Evolutionary conservation across 2,888 invertebrate species (phyloP).

Genomic region (Drosophila bunnanda): DNA sequence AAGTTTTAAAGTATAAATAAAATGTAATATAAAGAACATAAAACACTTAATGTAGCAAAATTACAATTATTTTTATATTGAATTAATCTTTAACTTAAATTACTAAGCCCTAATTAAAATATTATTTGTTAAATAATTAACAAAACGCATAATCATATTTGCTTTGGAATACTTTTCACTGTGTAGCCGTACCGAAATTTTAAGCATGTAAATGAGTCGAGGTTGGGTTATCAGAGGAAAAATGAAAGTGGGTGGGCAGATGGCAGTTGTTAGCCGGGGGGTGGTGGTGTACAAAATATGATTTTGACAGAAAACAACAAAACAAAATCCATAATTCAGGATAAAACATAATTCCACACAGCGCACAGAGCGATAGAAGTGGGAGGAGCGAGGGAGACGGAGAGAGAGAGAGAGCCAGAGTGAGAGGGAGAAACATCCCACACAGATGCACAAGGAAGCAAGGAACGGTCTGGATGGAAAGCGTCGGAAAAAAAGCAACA

Average conservation of each 20-base stretch:
- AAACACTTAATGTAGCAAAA: too few relatives aligned
- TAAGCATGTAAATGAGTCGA: slow-evolving; percentile 78
- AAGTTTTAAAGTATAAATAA: too few relatives aligned
- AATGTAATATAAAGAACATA: too few relatives aligned
- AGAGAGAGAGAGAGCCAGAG: slow-evolving; percentile 16
- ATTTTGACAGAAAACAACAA: slow-evolving; percentile 84
- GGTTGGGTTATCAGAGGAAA: slow-evolving; percentile 50
- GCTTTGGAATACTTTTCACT: not conserved
- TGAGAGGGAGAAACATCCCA: slow-evolving; percentile 42
- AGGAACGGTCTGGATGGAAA: slow-evolving; percentile 55
- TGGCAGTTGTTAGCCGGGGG: slow-evolving; percentile 22
- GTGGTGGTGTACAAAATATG: slow-evolving; percentile 75
- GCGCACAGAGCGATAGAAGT: slow-evolving; percentile 49
- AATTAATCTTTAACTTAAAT: too few relatives aligned
- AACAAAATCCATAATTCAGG: slow-evolving; percentile 84
- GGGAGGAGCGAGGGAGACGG: slow-evolving; percentile 15
- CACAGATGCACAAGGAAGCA: slow-evolving; percentile 71
- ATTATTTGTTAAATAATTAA: too few relatives aligned
- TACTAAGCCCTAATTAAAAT: too few relatives aligned
- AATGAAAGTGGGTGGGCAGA: slow-evolving; percentile 9
- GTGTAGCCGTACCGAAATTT: slow-evolving; percentile 58
- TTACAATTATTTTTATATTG: too few relatives aligned
- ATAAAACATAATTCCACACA: slow-evolving; percentile 82
- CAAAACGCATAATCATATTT: too few relatives aligned
- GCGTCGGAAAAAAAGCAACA: slow-evolving; percentile 35